phyloP scores from a whole-genome alignment of 1,140 invertebrate species.

The Helicoverpa armigera region DNA sequence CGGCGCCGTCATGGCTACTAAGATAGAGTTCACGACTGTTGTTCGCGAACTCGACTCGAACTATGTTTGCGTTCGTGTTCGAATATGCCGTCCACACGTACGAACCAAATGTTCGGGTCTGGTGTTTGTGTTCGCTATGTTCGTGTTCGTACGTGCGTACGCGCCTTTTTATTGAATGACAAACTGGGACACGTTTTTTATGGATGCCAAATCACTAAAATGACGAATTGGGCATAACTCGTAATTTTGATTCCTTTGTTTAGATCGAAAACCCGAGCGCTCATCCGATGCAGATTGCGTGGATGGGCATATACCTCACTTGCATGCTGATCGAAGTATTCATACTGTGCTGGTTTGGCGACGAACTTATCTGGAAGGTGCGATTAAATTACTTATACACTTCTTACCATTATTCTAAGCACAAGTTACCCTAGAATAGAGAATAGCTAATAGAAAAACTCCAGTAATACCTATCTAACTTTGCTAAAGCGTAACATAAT shows the following conservation, averaged over 20 bases:
- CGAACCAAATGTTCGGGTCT: no score
- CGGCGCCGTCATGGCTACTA: no score
- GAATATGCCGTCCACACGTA: no score
- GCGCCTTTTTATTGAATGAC: no score
- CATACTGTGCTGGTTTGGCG: constrained; percentile 84
- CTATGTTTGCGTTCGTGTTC: no score
- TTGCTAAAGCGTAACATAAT: constrained; percentile 1
- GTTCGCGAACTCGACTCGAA: no score
- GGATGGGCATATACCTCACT: constrained; percentile 83
- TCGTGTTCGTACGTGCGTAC: no score
- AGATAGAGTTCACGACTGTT: no score
- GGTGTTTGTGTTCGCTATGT: no score
- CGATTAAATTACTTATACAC: neutral
- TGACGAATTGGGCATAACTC: no score
- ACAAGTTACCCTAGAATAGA: neutral
- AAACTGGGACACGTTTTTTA: no score
- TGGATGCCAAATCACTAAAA: no score
- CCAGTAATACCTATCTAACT: neutral
- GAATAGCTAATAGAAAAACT: neutral
- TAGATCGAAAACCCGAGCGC: constrained; percentile 81
- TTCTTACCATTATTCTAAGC: neutral
- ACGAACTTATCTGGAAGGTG: constrained; percentile 83
- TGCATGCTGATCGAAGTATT: constrained; percentile 85
- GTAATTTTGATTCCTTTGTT: constrained; percentile 30
- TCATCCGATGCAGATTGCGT: constrained; percentile 82